Evolutionary conservation across 2,888 invertebrate species (phyloP), one percentile per base, ranked within the genome.

Genomic region (Thera obeliscata): DNA sequence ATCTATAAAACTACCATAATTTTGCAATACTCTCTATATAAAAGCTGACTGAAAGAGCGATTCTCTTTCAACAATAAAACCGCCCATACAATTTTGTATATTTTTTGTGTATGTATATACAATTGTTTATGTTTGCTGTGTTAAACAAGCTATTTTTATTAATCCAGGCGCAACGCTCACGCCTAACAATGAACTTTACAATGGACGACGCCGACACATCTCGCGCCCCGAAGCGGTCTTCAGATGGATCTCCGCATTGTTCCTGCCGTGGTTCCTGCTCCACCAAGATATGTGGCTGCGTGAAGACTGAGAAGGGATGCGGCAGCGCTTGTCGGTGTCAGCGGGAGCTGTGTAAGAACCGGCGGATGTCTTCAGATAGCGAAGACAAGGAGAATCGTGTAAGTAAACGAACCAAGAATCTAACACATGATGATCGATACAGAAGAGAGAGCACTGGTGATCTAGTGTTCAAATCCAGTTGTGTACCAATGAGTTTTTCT

Each of bases 201-300:
- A 36, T 9, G 36, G 61, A 69, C 33, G 66, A 73, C 0, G 70
- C 70, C n/a, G 79, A 77, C 46, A 56, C 69, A 0, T 7, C 63
- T 5, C 79, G 85, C 12, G 86, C 85, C 0, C 55, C 84, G 0
- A 96, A 96, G 84, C 92, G 96, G 41, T 86, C 91, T 52, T 94
- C 93, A 2, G 95, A 95, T 78, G 95, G 95, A 1, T 84, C 94
- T 0, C 81, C 94, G n/a, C 94, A 94, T 78, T 96, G 96, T 85
- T 82, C 87, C 0, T 96, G 96, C 74, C 95, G 95, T 80, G 94
- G 95, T 2, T 90, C 90, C 57, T 96, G 96, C 78, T 82, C 88
- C 67, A 94, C 91, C 46, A 93, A 94, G 77, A 79, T 94, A 61
- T 96, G 96, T 83, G 92, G 94, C 22, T 96, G 96, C 72, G 90